phyloP scores from a whole-genome alignment of 2,888 invertebrate species.

The Colletes collaris region DNA sequence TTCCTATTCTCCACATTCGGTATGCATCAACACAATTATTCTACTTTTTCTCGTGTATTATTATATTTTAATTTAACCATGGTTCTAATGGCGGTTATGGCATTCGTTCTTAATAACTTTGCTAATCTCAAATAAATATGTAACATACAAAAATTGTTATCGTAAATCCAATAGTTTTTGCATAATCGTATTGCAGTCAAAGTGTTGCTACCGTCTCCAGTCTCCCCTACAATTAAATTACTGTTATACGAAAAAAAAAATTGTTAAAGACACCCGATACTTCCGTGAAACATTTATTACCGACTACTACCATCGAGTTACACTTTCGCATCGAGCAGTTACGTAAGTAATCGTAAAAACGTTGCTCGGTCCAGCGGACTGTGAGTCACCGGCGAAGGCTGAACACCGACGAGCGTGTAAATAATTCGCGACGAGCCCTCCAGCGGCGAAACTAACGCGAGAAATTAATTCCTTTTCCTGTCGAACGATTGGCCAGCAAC shows the following conservation, averaged over 20 bases:
- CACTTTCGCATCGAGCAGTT: neutral
- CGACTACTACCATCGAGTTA: neutral
- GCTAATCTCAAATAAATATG: too few relatives aligned
- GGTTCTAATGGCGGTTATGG: too few relatives aligned
- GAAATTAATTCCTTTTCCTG: neutral
- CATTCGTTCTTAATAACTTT: too few relatives aligned
- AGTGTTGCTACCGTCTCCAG: too few relatives aligned
- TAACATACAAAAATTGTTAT: too few relatives aligned
- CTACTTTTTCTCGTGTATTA: too few relatives aligned
- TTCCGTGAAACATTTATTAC: constrained; percentile 2
- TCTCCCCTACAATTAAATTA: neutral
- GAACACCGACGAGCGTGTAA: neutral
- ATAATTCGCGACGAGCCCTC: neutral
- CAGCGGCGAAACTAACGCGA: too few relatives aligned
- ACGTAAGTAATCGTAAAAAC: constrained; percentile 11
- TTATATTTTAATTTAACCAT: too few relatives aligned
- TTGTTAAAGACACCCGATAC: neutral
- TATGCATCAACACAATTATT: too few relatives aligned
- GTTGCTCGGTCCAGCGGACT: neutral
- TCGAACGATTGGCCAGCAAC: constrained; percentile 31
- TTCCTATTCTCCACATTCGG: too few relatives aligned
- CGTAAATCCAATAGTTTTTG: too few relatives aligned
- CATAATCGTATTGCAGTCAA: too few relatives aligned
- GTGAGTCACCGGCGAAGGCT: neutral
- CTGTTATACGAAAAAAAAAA: neutral